phyloP scores from a whole-genome alignment of 2,797 vertebrate species.

The Darevskia mixta region DNA sequence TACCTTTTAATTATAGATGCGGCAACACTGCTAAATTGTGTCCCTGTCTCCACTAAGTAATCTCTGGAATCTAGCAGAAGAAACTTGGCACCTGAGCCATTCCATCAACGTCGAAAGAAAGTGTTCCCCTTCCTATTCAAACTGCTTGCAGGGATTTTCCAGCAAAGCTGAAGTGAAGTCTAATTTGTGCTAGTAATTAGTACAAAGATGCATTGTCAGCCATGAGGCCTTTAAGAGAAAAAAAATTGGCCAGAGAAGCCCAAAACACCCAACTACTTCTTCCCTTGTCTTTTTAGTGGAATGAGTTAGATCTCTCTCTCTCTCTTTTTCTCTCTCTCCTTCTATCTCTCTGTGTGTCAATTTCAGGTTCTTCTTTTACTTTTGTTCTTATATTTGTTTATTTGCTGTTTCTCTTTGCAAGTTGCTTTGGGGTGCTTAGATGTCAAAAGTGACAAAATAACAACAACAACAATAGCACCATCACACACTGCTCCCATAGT shows the following conservation, averaged over 20 bases:
- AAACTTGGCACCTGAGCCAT: conserved; percentile 30
- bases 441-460: too few relatives aligned
- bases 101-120: conserved; percentile 29
- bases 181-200: conserved; percentile 55
- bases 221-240: conserved; percentile 25
- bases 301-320: too few relatives aligned
- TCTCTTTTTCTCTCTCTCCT: too few relatives aligned
- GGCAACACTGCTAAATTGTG: background rate
- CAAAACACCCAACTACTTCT: conserved; percentile 26
- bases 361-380: too few relatives aligned
- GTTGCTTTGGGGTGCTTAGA: too few relatives aligned
- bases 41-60: conserved; percentile 45
- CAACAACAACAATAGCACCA: too few relatives aligned
- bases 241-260: conserved; percentile 36
- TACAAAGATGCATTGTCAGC: conserved; percentile 44
- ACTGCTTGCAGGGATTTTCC: conserved; percentile 29
- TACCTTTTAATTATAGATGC: conserved; percentile 48
- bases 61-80: conserved; percentile 33
- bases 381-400: too few relatives aligned
- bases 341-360: too few relatives aligned
- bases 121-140: conserved; percentile 36
- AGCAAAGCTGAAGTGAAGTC: conserved; percentile 35
- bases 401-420: too few relatives aligned
- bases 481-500: background rate
- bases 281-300: background rate